These are phyloP conservation scores for Coregonus ussuriensis DNA, from an alignment of 2,797 vertebrate species.

Conservation along the genomic window DNA sequence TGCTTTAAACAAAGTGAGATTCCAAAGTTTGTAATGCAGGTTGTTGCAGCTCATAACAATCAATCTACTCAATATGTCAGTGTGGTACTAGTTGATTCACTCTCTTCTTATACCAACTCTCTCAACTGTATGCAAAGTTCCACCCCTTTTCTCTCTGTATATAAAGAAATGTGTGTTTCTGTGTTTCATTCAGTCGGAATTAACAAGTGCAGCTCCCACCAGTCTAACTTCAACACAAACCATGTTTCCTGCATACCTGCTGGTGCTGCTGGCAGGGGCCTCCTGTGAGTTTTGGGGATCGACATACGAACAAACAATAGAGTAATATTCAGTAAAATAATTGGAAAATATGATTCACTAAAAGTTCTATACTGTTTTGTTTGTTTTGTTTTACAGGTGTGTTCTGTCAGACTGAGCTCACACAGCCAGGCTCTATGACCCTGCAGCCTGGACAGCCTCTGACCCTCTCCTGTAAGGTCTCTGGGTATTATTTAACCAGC, in stretches of 20 bases:
- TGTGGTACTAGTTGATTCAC: neutral
- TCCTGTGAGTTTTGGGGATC: slow-evolving; percentile 12
- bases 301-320: neutral
- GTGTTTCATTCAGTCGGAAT: neutral
- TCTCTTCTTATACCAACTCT: neutral
- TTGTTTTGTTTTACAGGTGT: slow-evolving; percentile 30
- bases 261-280: slow-evolving; percentile 48
- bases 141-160: neutral
- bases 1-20: no score
- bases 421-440: slow-evolving; percentile 4
- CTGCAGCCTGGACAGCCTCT: neutral
- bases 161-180: neutral
- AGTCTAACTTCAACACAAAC: slow-evolving; percentile 10
- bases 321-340: no score
- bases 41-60: no score
- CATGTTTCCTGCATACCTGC: slow-evolving; percentile 47
- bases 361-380: neutral
- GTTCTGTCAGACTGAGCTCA: slow-evolving; percentile 1
- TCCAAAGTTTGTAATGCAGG: no score
- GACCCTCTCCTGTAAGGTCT: slow-evolving; percentile 1
- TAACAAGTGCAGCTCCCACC: neutral
- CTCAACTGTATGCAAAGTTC: no score
- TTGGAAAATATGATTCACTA: neutral
- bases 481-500: slow-evolving; percentile 6
- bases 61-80: neutral